Evolutionary conservation across 2,797 vertebrate genomes (phyloP), one percentile per base, ranked within the genome.

Genomic region (Discoglossus pictus): DNA sequence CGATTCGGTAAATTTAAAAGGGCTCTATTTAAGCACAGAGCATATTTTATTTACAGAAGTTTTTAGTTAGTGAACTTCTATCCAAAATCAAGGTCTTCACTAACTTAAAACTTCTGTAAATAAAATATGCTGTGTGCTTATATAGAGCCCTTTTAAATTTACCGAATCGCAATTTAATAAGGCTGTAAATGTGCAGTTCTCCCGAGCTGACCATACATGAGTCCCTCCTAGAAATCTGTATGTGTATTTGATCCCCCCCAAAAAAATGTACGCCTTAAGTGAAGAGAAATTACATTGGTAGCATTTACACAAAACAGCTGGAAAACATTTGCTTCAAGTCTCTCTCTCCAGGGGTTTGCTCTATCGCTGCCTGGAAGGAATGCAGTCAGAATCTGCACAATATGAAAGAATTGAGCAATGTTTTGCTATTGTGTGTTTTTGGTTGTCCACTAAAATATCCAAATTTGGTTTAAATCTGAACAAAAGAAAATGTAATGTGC

Each of bases 261-360:
- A 68, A 78, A 72, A 75, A 82, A 76, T 74, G 73, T 77, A 35
- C 74, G 68, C 74, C 74, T 72, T 15, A 36, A 65, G 72, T 58
- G 74, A 78, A 87, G 76, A 44, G 78, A 84, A 87, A 82, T 79
- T 72, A 83, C 86, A 86, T 84, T 82, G 83, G 78, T 79, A 83
- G 78, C 76, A 80, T 80, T 85, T 82, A 78, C 24, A 80, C 70
- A 72, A 53, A 87, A 84, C 89, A 91, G 89, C 87, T 89, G 88
- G 87, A 89, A 88, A 82, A 76, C 86, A 89, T 90, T 88, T 88
- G 82, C 80, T 81, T 72, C 70, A 76, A 73, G 78, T 79, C 79
- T 81, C 79, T 80, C 69, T 72, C 39, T 68, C 86, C 83, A 65
- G 63, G 82, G 78, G 84, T 74, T 85, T 76, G 73, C 78, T 82